A percentile compares a stretch with the other conserved stretches of the same genome.
Evolutionary conservation across 2,888 invertebrate species (phyloP).

Genomic region (Cremastinae sp.): DNA sequence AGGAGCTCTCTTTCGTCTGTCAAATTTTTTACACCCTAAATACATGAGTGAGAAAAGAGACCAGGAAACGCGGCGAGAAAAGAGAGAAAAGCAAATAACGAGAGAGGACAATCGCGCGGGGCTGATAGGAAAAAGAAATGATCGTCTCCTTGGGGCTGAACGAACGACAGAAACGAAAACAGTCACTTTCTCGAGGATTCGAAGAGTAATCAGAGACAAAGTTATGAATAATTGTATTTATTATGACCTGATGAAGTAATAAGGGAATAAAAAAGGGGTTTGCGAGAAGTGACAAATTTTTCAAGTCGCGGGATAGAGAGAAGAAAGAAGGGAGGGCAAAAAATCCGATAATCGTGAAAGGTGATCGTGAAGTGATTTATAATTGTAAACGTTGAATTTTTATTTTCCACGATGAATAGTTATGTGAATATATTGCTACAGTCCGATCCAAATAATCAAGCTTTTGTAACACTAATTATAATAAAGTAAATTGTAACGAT

Average conservation of each 20-base stretch:
- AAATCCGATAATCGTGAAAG: constrained; percentile 32
- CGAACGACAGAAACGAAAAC: neutral
- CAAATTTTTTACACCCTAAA: constrained; percentile 8
- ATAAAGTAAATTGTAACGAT: constrained; percentile 74
- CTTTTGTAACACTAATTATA: constrained; percentile 79
- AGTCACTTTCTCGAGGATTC: neutral
- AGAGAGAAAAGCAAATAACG: constrained; percentile 1
- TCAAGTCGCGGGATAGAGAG: constrained; percentile 36
- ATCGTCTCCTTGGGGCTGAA: neutral
- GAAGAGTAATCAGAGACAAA: neutral
- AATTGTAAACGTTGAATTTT: constrained; percentile 77
- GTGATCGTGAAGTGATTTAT: constrained; percentile 63
- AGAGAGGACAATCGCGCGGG: neutral
- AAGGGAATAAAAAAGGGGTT: constrained; percentile 12
- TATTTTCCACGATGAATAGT: constrained; percentile 77
- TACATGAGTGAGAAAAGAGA: neutral
- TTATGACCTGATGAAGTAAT: constrained; percentile 60
- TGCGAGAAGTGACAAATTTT: constrained; percentile 42
- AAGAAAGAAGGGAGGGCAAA: constrained; percentile 10
- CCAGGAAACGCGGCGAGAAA: neutral
- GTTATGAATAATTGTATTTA: constrained; percentile 67
- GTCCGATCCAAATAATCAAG: constrained; percentile 80
- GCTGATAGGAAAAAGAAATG: neutral
- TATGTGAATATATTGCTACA: constrained; percentile 80
- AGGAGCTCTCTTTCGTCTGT: neutral